A percentile compares a stretch with the other conserved stretches of the same genome.
phyloP scores from a whole-genome alignment of 2,113 vertebrate genomes.

The Ictidomys tridecemlineatus region DNA sequence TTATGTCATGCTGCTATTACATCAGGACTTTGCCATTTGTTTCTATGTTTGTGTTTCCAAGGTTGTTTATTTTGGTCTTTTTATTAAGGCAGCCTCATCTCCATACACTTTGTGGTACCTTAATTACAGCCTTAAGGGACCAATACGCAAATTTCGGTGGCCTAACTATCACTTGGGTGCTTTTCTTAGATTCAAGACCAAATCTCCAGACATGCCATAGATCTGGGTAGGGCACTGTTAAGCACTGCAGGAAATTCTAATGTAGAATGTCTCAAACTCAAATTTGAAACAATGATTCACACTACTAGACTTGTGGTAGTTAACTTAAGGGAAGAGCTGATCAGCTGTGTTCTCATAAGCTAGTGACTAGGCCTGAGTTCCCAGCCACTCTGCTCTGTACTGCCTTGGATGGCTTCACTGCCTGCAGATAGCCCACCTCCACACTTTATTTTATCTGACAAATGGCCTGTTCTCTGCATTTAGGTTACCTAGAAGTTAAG shows the following conservation, averaged over 20 bases:
- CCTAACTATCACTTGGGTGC: background rate
- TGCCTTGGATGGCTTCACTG: background rate
- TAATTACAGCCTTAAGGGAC: background rate
- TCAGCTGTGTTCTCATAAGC: background rate
- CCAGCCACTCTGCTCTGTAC: background rate
- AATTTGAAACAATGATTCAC: background rate
- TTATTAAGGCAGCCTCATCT: background rate
- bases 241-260: conserved; percentile 10
- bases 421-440: background rate
- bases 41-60: background rate
- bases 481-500: background rate
- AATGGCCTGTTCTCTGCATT: background rate
- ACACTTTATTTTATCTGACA: background rate
- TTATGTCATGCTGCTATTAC: background rate
- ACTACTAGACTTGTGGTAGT: background rate
- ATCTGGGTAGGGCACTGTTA: background rate
- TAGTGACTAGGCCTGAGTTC: background rate
- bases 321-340: background rate
- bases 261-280: background rate
- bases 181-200: conserved; percentile 18
- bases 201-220: background rate
- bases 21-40: background rate
- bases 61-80: conserved; percentile 6
- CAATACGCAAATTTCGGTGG: background rate
- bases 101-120: background rate